Evolutionary conservation across 2,113 vertebrate genomes (phyloP), one percentile per base, ranked within the genome.

Genomic region (Sialia sialis): DNA sequence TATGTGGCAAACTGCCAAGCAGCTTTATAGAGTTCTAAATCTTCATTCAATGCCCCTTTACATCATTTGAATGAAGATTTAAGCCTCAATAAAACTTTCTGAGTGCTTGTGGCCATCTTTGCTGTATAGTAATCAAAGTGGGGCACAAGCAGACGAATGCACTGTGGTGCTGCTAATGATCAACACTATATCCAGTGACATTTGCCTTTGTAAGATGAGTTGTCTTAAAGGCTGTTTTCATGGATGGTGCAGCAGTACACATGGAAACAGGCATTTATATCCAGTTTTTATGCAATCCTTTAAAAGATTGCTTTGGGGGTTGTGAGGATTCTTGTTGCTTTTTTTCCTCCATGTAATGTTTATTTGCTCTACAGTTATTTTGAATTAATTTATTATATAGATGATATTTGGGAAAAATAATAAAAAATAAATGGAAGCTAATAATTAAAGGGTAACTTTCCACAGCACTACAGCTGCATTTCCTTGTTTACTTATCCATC

Each of bases 1-100:
- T 96, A 96, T 95, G 88, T 92, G 90, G 92, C 96, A 92, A 86
- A 94, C 92, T 94, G 94, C 95, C 91, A 94, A 93, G 79, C 88
- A 83, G 94, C 87, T 97, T 97, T 96, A 97, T 94, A 76, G 96
- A 95, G 83, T 92, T 96, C 93, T 97, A 97, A 95, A 97, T 97
- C 96, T 97, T 96, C 89, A 92, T 96, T 94, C 97, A 87, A 29
- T 78, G 75, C 90, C 94, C 93, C 75, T 97, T 96, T 96, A 90
- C 78, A 97, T 97, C 90, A 94, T 95, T 94, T 92, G 75, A 96
- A 97, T 90, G 90, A 95, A 96, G 96, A 96, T 97, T 96, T 96
- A 97, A 96, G 82, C 90, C 85, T 92, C 95, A 94, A 93, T 96
- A 97, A 96, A 96, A 87, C 89, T 95, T 95, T 96, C 74, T 92